These are phyloP conservation scores for Danionella cerebrum DNA, from an alignment of 2,113 vertebrate genomes.

Conservation along the genomic window DNA sequence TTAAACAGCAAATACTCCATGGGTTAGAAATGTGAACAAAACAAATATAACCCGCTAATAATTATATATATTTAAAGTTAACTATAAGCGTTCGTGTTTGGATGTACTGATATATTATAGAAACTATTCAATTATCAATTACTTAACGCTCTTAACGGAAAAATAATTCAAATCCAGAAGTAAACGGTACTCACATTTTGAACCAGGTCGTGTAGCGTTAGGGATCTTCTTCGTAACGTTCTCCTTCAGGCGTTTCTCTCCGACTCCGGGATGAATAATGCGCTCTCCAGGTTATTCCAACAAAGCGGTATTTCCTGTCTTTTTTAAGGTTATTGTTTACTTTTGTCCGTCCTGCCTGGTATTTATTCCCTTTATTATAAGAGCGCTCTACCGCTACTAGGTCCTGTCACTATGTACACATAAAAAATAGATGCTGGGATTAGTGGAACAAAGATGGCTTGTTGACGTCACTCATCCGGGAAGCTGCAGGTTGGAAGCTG, in stretches of 20 bases:
- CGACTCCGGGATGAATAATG: constrained; percentile 19
- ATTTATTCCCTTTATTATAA: constrained; percentile 29
- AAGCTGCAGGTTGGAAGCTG: constrained; percentile 60
- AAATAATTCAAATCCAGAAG: neutral
- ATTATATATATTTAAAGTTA: neutral
- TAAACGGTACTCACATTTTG: constrained; percentile 38
- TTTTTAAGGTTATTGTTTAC: neutral
- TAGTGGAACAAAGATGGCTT: constrained; percentile 63
- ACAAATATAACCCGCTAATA: neutral
- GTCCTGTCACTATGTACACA: constrained; percentile 54
- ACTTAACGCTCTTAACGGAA: too few relatives aligned
- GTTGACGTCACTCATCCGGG: constrained; percentile 68
- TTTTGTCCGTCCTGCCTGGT: constrained; percentile 31
- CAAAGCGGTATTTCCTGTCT: neutral
- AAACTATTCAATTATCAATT: too few relatives aligned
- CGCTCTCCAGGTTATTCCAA: constrained; percentile 25
- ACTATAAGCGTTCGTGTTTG: neutral
- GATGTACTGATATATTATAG: neutral
- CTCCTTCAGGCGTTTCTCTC: constrained; percentile 31
- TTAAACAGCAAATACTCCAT: neutral
- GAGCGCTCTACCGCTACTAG: constrained; percentile 35
- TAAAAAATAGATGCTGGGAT: constrained; percentile 59
- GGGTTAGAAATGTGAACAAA: too few relatives aligned
- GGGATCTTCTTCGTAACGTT: constrained; percentile 20
- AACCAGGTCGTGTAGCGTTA: constrained; percentile 18